Base-by-base conservation (phyloP, 2,888 invertebrate genomes). In the Phyto melanocephala region DNA sequence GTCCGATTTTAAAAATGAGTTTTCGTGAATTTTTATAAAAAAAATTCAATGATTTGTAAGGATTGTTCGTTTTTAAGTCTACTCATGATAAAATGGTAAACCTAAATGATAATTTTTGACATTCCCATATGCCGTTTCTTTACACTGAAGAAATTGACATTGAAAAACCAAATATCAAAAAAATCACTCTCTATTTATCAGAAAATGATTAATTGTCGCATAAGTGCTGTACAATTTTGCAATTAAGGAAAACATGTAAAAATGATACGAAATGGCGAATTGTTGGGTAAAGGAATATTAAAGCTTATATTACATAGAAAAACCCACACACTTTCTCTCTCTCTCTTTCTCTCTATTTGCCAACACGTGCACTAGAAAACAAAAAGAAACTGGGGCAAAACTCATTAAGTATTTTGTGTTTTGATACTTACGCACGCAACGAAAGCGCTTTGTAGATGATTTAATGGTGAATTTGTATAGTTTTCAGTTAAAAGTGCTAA, bases 341-440 rank as follows among this genome's bases (percentile, higher is more conserved):
- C n/a, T n/a, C n/a, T n/a, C n/a, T n/a, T n/a, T n/a, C n/a, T n/a
- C n/a, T n/a, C n/a, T n/a, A n/a, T 13, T 13, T 33, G 33, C 33
- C 33, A 45, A 15, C 45, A 15, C 50, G 28, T 8, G 54, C 24
- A 28, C n/a, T 1, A n/a, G n/a, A n/a, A 45, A 45, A 17, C 7
- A 24, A n/a, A 42, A 20, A 17, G 24, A 42, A 62, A 62, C 13
- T 40, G 1, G 15, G 42, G 24, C 28, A n/a, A 42, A 62, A 42
- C 11, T 13, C 24, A 68, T 56, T 56, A 24, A 24, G 45, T 28
- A 17, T 17, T 8, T 5, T 54, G 1, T 20, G 13, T 54, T 28
- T 54, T 65, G 28, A 33, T 56, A 74, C 11, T 63, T 45, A 63
- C 63, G 54, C 74, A 74, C 74, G 63, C 42, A 74, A 63, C 20